Percentiles rank a stretch among this genome's conserved stretches.
These are phyloP conservation scores for Vanessa cardui DNA, from an alignment of 2,888 invertebrate species.

Conservation along the genomic window DNA sequence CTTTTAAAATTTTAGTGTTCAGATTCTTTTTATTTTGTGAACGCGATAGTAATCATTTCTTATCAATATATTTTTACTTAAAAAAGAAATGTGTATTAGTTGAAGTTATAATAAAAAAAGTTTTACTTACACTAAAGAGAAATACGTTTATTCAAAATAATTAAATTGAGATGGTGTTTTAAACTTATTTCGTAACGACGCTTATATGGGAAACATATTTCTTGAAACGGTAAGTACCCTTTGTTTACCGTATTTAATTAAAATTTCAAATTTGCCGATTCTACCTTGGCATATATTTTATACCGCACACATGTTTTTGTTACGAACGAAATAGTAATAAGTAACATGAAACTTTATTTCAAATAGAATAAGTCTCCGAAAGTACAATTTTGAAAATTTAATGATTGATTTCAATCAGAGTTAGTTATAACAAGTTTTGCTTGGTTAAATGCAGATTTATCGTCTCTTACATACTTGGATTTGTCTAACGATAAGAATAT, in stretches of 20 bases:
- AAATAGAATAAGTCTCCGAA: too few species aligned
- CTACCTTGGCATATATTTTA: neutral
- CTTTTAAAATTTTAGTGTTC: constrained; percentile 17
- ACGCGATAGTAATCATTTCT: constrained; percentile 8
- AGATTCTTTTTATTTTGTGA: constrained; percentile 28
- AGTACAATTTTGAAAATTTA: too few species aligned
- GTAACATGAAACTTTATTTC: too few species aligned
- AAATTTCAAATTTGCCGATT: neutral
- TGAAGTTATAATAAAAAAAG: constrained; percentile 4
- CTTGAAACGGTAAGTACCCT: constrained; percentile 39
- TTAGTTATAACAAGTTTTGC: too few species aligned
- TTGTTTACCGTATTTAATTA: neutral
- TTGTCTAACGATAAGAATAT: too few species aligned
- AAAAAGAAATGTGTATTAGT: constrained; percentile 2
- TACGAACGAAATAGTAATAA: neutral
- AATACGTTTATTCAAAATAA: constrained; percentile 10
- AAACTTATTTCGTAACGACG: constrained; percentile 34
- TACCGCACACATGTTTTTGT: neutral
- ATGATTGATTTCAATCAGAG: too few species aligned
- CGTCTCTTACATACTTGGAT: too few species aligned
- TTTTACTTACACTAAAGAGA: constrained; percentile 1
- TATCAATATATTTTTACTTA: constrained; percentile 5
- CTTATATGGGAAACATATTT: constrained; percentile 43
- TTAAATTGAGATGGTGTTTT: constrained; percentile 32
- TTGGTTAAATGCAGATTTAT: too few species aligned